Evolutionary conservation across 2,797 vertebrate species (phyloP).

Genomic region (Squalus acanthias): DNA sequence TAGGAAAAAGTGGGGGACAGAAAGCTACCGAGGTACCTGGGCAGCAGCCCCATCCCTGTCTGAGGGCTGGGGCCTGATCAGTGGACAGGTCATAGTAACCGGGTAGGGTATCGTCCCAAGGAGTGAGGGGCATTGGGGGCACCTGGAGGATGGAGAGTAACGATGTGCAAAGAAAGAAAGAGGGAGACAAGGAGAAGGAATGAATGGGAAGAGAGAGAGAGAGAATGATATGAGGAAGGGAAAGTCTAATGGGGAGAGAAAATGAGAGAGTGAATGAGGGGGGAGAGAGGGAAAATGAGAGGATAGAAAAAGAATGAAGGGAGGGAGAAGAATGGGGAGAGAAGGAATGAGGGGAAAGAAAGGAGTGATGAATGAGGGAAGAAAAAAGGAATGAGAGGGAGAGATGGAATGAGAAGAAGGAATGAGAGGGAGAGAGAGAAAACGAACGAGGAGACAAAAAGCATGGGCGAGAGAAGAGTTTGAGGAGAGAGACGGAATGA

Average conservation of each 20-base stretch:
- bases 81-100: neutral
- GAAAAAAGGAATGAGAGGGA: neutral
- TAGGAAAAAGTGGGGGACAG: neutral
- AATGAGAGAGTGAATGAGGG: neutral
- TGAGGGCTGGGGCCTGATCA: too few relatives aligned
- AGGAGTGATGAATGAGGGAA: too few relatives aligned
- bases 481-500: neutral
- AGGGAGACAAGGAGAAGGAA: too few relatives aligned
- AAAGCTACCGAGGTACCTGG: neutral
- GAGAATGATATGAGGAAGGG: neutral
- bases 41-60: too few relatives aligned
- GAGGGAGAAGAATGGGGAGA: neutral
- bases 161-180: neutral
- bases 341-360: neutral
- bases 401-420: neutral
- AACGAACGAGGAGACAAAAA: neutral
- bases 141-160: neutral
- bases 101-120: neutral
- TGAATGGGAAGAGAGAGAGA: neutral
- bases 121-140: neutral
- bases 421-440: neutral
- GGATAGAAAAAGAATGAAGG: neutral
- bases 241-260: neutral
- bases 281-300: neutral
- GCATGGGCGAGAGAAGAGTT: neutral